A percentile compares a stretch with the other conserved stretches of the same genome.
Conservation (phyloP, 2,888 invertebrate species). For the Peribatodes rhomboidaria region DNA sequence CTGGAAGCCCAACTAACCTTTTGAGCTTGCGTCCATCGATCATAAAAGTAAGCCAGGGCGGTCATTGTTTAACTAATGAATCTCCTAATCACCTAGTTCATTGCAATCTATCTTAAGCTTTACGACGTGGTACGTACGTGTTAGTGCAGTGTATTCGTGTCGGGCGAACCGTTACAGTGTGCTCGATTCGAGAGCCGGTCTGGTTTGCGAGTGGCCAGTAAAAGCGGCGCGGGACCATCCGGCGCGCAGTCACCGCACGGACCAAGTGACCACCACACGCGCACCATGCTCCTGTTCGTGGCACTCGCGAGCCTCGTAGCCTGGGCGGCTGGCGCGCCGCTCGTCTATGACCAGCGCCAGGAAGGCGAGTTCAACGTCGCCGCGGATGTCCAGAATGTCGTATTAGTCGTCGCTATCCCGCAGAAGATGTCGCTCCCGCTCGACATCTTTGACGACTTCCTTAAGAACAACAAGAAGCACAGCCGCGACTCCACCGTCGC, state of each 20-base stretch:
- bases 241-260: conserved; percentile 68
- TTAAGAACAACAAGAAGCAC: conserved; percentile 46
- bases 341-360: conserved; percentile 90
- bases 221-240: conserved; percentile 75
- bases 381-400: conserved; percentile 91
- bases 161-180: conserved; percentile 82
- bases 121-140: conserved; percentile 37
- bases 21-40: conserved; percentile 13
- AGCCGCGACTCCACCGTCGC: conserved; percentile 51
- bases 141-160: conserved; percentile 58
- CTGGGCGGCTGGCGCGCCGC: conserved; percentile 67
- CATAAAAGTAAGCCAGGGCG: conserved; percentile 52
- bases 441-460: conserved; percentile 53
- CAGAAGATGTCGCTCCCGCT: conserved; percentile 58
- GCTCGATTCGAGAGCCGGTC: conserved; percentile 77
- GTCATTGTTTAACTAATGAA: conserved; percentile 33
- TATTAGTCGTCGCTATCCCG: conserved; percentile 89
- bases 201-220: conserved; percentile 77
- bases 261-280: conserved; percentile 66
- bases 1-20: not conserved
- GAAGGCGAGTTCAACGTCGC: conserved; percentile 91
- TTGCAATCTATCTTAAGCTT: conserved; percentile 36
- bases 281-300: conserved; percentile 67
- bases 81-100: conserved; percentile 24
- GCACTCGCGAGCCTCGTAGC: conserved; percentile 61